Base-by-base conservation (phyloP, 2,113 vertebrate species). In the Copsychus sechellarum region DNA sequence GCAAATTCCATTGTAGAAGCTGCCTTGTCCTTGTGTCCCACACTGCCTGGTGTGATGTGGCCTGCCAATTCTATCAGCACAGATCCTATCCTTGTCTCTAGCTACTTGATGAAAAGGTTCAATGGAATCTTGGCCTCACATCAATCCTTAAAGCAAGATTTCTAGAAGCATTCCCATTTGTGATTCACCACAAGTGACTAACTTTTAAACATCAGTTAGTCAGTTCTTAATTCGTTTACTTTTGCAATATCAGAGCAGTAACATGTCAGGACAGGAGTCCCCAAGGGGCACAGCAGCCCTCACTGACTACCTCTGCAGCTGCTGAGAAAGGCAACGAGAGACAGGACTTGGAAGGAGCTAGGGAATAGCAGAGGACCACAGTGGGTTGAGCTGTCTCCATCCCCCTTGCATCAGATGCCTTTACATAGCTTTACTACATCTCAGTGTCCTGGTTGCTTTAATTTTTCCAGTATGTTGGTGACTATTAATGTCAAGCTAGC, bases 131-230 rank as follows among this genome's bases (percentile, higher is more conserved):
- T 47, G 34, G 76, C 62, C 90, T 93, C 84, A 71, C 34, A 51
- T 91, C 81, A 73, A 60, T 64, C 79, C 26, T 90, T 54, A 62
- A 90, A 86, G 38, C 66, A 95, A 50, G 50, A 92, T 31, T 86
- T 93, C 76, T 72, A 82, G 40, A 83, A 83, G 80, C 79, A 66
- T 86, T 93, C 58, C 43, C 47, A 53, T 88, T 90, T 94, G 88
- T 97, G 96, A 95, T 95, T 97, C 95, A 93, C 58, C 26, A 24
- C 24, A 88, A 73, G 11, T 92, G 90, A 94, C 90, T 97, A 96
- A 92, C 71, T 73, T 90, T 34, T 73, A 90, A 94, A 77, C 60
- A 82, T 48, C 86, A 33, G 88, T 93, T 94, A 86, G 69, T 89
- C 80, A 89, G 88, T 42, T 69, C 81, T 51, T 86, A 76, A 61